A percentile compares a stretch with the other conserved stretches of the same genome.
Conservation (phyloP, 2,888 invertebrate genomes). For the Perdita meconis region DNA sequence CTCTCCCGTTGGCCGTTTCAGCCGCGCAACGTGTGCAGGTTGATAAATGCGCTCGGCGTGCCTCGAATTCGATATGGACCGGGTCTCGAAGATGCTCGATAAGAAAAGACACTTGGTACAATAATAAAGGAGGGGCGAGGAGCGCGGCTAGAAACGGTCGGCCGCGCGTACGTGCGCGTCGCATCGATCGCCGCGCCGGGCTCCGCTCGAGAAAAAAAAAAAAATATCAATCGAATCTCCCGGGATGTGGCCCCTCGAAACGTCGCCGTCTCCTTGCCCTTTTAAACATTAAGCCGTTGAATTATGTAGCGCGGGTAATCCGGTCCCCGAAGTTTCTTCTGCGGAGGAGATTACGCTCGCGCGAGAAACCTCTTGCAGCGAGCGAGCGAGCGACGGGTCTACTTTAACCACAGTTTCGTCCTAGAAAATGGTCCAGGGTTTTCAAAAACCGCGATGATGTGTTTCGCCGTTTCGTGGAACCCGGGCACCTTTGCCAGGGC, state of each 20-base stretch:
- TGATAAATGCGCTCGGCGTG: conserved; percentile 73
- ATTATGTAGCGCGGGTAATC: conserved; percentile 57
- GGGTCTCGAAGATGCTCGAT: conserved; percentile 45
- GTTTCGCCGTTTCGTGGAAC: too few relatives aligned
- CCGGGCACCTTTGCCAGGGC: too few relatives aligned
- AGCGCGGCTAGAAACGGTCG: not conserved
- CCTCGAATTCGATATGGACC: conserved; percentile 67
- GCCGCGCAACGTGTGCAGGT: conserved; percentile 58
- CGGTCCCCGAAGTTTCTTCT: conserved; percentile 51
- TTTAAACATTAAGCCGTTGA: conserved; percentile 59
- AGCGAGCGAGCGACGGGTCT: too few relatives aligned
- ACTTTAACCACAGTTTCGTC: not conserved
- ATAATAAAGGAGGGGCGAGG: conserved; percentile 37
- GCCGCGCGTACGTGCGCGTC: conserved; percentile 13
- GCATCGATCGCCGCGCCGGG: conserved; percentile 2
- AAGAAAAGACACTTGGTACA: conserved; percentile 54
- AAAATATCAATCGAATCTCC: conserved; percentile 64
- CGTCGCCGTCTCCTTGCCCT: conserved; percentile 1
- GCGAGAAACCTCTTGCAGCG: conserved; percentile 10
- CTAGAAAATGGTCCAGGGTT: too few relatives aligned
- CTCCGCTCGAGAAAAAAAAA: conserved; percentile 44
- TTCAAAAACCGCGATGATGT: too few relatives aligned
- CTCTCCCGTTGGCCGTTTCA: not conserved
- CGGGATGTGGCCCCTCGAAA: not conserved
- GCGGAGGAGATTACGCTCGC: conserved; percentile 35